Base-by-base conservation (phyloP, 2,888 invertebrate species). In the Phengaris alcon region DNA sequence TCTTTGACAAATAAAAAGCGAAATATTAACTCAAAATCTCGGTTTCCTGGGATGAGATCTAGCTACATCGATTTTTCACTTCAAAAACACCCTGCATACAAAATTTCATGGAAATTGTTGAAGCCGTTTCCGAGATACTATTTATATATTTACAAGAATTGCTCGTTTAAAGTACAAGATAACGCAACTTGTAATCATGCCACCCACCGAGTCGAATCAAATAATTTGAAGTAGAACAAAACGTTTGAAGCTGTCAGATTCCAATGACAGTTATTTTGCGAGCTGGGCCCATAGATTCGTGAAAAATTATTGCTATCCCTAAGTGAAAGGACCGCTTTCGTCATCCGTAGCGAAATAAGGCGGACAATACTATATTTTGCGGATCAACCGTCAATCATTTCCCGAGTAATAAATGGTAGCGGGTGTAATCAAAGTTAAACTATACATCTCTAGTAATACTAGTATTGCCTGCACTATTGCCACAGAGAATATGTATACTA, bases 221-320 rank as follows among this genome's bases (percentile, higher is more conserved):
- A 72, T 72, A 72, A 72, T 72, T 72, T 54, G 52, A 52, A 72
- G 12, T 35, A 54, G 72, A 51, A 52, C 72, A 52, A 35, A 51
- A 35, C 52, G 52, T 51, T 72, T 12, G 35, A 72, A 52, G 6
- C 79, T 78, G 77, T 78, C 77, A 75, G 78, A 74, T 70, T 76
- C 75, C 76, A 81, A 86, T 86, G 82, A 86, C 83, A 79, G 82
- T 85, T 79, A 84, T 86, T 85, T 81, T 77, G 77, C 77, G 78
- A 74, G 77, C 83, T 83, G 82, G 82, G 80, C 82, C 80, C 78
- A 80, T 82, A 81, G 81, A 80, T 79, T 79, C 79, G 72, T 22
- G 52, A 54, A 54, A 72, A 72, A 35, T 80, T 79, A 82, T 81
- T 80, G 78, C 80, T 81, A 79, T 70, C 73, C 77, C 76, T 78